Base-by-base conservation (phyloP, 2,113 vertebrate genomes). In the Felis chaus region DNA sequence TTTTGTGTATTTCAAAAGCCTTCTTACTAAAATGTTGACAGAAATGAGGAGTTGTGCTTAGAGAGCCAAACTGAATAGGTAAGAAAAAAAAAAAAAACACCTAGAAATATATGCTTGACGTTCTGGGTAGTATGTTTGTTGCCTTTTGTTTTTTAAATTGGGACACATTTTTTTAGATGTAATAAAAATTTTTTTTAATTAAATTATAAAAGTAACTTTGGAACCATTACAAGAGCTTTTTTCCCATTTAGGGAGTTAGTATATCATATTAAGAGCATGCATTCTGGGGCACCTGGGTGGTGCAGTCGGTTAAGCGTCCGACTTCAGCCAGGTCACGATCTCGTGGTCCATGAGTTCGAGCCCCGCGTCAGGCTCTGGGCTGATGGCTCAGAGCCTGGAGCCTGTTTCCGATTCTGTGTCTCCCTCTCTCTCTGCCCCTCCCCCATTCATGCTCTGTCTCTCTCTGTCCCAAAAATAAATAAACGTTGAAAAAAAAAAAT, bases 191-290 rank as follows among this genome's bases (percentile, higher is more conserved):
- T 23, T 33, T 85, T 91, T 50, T 71, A 61, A 89, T 79, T 79
- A 85, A 96, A 53, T 65, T 91, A 45, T 73, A 89, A n/a, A 41
- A 89, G 21, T 93, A n/a, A 39, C 50, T 94, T 85, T 71, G 89
- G 50, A 94, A 85, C 33, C 39, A 79, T 82, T 79, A 50, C 14
- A 73, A 69, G 71, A 53, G 16, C 23, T 96, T 63, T 48, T 61
- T 79, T 80, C 31, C 53, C n/a, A 80, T 71, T 94, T 73, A 91
- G 55, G 41, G 50, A 86, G 19, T 45, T 21, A 48, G 11, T 80
- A 16, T 81, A 36, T 86, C 74, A 12, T 80, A 66, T 71, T 86
- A 89, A 73, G 73, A 50, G 33, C 18, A 66, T 71, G 50, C 82
- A 63, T 93, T 85, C 80, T 69, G 63, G 50, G 36, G 36, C 36